Evolutionary conservation across 2,797 vertebrate species (phyloP), one percentile per base, ranked within the genome.

Genomic region (Sebastes matsubarae): DNA sequence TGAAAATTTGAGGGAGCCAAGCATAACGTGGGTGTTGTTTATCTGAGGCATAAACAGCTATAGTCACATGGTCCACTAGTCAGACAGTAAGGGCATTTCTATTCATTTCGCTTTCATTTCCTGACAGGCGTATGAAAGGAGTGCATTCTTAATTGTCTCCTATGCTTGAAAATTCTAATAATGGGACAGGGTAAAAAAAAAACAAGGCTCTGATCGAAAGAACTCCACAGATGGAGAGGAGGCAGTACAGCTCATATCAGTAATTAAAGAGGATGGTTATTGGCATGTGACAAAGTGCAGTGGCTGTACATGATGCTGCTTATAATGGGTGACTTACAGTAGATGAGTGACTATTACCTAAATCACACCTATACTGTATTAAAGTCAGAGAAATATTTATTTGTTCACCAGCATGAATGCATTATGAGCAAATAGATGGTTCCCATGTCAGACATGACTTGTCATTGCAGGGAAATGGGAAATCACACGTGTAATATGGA

Each of bases 41-140:
- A 81, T 88, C 54, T 46, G 61, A 73, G 64, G 54, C 78, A 82
- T 70, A 86, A 87, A 89, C 74, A 86, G 54, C 65, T 46, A 11
- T 9, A 32, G 81, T 90, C 86, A 93, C 89, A 91, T 88, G 88
- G 79, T 80, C 80, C 79, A 71, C 61, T 58, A 82, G 63, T 61
- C 82, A 79, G 75, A 82, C 82, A 80, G 68, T 78, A 13, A 75
- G 52, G 67, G 57, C 72, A 80, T 88, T 82, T 89, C 74, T 87
- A 67, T 84, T 85, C 68, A 86, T 69, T 79, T 74, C 29, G 54
- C 75, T 79, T 81, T 86, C 18, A 84, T 91, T 88, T 88, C 76
- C 81, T 88, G 84, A 89, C 76, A 75, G 67, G 71, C 80, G 29
- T 78, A 87, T 89, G 79, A 91, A 90, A 89, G 74, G 67, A 81